Percentiles rank a stretch among this genome's conserved stretches.
phyloP scores from a whole-genome alignment of 1,140 invertebrate genomes.

The Dysdera silvatica region DNA sequence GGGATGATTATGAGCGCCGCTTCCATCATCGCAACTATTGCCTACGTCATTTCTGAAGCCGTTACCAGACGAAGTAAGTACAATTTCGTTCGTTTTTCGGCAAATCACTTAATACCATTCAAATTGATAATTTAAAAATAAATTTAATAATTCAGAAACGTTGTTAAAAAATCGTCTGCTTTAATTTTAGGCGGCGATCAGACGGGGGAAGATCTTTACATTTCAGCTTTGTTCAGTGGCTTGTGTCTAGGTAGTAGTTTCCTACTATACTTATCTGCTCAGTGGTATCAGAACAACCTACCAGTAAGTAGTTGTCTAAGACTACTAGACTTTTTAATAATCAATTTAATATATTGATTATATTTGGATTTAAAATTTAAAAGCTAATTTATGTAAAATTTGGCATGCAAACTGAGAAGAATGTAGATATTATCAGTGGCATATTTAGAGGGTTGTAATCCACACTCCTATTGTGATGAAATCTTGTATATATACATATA shows the following conservation, averaged over 20 bases:
- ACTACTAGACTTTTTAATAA: not conserved
- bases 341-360: not conserved
- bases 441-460: not conserved
- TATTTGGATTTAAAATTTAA: not conserved
- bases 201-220: slow-evolving; percentile 1
- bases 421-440: not conserved
- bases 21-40: slow-evolving; percentile 7
- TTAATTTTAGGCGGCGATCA: not conserved
- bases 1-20: slow-evolving; percentile 14
- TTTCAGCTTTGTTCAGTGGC: slow-evolving; percentile 15
- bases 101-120: not conserved
- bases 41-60: slow-evolving; percentile 10
- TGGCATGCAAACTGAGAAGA: too few species aligned
- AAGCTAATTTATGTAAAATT: not conserved
- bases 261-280: slow-evolving; percentile 8
- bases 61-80: slow-evolving; percentile 7
- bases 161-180: not conserved
- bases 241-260: slow-evolving; percentile 1
- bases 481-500: too few species aligned
- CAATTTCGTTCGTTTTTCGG: not conserved
- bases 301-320: not conserved
- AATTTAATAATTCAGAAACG: not conserved
- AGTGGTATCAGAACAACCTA: slow-evolving; percentile 19
- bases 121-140: not conserved
- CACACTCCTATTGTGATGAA: not conserved